Base-by-base conservation (phyloP, 2,797 vertebrate species). In the Anguilla megastoma region DNA sequence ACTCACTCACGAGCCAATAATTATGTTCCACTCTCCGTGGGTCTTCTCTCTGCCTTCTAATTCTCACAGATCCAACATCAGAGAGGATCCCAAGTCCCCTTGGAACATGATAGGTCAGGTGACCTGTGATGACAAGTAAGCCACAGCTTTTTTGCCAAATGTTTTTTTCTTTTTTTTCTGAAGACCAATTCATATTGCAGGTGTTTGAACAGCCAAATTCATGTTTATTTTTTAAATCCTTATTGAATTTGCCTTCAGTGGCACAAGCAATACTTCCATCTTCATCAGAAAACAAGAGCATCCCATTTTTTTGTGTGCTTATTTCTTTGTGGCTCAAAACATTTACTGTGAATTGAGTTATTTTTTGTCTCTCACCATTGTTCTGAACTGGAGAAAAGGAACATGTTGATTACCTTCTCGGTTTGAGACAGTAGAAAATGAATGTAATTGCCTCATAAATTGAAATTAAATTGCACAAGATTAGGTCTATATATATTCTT, bases 171-270 rank as follows among this genome's bases (percentile, higher is more conserved):
- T 12, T 5, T 74, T 36, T 48, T 86, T 89, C 27, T 60, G 66
- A 83, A 69, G 87, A 86, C 88, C 88, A 85, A 88, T 87, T 88
- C 82, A 30, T 88, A 30, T 84, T 7, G 85, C 30, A 79, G 85
- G 50, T 30, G 54, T 27, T 85, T 63, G 24, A 24, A 80, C n/a
- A 85, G 56, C 21, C 18, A 56, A 79, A 84, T 66, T 41, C 18
- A 83, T 21, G 48, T 48, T 45, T 48, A 21, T 82, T 52, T 74
- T 83, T 52, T 7, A 27, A 83, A 48, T 83, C 21, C n/a, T 48
- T 21, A n/a, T 50, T 24, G 48, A 24, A 45, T 48, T 41, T 79
- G 27, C 14, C 63, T 6, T 69, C 21, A 69, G n/a, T 69, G 14
- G 30, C 74, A 36, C 74, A 33, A 79, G 74, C 30, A 79, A 12